These are phyloP conservation scores for Ophion ventricosus DNA, from an alignment of 2,888 invertebrate species.

Conservation along the genomic window DNA sequence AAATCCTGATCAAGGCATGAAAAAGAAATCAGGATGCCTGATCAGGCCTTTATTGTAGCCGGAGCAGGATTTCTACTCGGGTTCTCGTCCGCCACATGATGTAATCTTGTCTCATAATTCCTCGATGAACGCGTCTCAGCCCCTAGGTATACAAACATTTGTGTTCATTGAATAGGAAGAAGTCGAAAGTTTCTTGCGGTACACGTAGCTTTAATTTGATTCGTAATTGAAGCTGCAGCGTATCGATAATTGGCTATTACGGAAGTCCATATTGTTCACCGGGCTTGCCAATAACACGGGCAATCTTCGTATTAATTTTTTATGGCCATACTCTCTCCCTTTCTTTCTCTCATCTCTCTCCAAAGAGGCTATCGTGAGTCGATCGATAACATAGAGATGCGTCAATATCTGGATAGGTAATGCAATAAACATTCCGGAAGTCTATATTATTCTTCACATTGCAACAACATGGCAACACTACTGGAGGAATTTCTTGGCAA, in stretches of 20 bases:
- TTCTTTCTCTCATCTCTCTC: too few relatives aligned
- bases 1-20: too few relatives aligned
- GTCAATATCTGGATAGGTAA: slow-evolving; percentile 1
- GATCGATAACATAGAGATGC: not conserved
- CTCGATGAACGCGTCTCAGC: not conserved
- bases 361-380: too few relatives aligned
- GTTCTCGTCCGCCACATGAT: too few relatives aligned
- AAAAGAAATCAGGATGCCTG: too few relatives aligned
- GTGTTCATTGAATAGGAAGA: not conserved
- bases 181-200: slow-evolving; percentile 18
- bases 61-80: too few relatives aligned
- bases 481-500: too few relatives aligned
- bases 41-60: too few relatives aligned
- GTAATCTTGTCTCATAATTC: not conserved
- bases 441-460: slow-evolving; percentile 36
- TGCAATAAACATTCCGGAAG: slow-evolving; percentile 25
- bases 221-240: slow-evolving; percentile 60
- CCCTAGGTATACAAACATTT: not conserved
- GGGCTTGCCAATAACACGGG: slow-evolving; percentile 38
- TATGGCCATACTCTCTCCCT: slow-evolving; percentile 5
- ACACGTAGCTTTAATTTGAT: slow-evolving; percentile 34
- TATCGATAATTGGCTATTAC: slow-evolving; percentile 60
- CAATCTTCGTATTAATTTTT: slow-evolving; percentile 61
- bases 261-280: slow-evolving; percentile 61
- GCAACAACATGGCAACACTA: too few relatives aligned